These are phyloP conservation scores for Aethina tumida DNA, from an alignment of 1,140 invertebrate genomes.

Conservation along the genomic window DNA sequence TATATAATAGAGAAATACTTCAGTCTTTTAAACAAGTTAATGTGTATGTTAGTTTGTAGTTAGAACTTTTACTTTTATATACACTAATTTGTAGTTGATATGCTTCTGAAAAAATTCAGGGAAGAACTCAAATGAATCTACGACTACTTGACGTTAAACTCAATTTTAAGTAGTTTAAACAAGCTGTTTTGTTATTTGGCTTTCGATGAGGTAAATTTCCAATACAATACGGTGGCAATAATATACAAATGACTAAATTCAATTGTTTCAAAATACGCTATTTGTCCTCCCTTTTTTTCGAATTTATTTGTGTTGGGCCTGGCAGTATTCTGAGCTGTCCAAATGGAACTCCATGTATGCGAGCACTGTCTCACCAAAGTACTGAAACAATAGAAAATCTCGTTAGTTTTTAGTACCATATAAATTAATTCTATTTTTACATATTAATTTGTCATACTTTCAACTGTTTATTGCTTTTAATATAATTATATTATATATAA, in stretches of 20 bases:
- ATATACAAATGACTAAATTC: conserved; percentile 22
- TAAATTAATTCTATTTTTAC: background rate
- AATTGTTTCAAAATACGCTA: too few species aligned
- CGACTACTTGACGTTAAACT: too few species aligned
- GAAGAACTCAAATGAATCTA: conserved; percentile 12
- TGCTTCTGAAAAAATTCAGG: conserved; percentile 20
- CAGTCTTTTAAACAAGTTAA: too few species aligned
- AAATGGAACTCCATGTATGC: conserved; percentile 95
- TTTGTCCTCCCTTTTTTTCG: conserved; percentile 23
- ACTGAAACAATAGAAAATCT: conserved; percentile 26
- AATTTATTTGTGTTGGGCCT: conserved; percentile 91
- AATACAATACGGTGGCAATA: conserved; percentile 25
- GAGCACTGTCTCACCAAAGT: conserved; percentile 35
- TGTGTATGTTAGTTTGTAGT: too few species aligned
- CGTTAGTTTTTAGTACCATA: background rate
- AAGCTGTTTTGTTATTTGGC: conserved; percentile 21
- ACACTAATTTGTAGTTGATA: conserved; percentile 23
- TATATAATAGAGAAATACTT: too few species aligned
- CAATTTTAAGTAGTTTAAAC: too few species aligned
- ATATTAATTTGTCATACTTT: too few species aligned
- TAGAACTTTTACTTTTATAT: conserved; percentile 15
- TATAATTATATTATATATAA: too few species aligned
- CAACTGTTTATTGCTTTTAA: too few species aligned
- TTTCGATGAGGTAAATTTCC: conserved; percentile 25
- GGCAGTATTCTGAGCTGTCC: conserved; percentile 92